These are phyloP conservation scores for Cheirogaleus major DNA, from an alignment of 2,797 vertebrate species.

Conservation along the genomic window DNA sequence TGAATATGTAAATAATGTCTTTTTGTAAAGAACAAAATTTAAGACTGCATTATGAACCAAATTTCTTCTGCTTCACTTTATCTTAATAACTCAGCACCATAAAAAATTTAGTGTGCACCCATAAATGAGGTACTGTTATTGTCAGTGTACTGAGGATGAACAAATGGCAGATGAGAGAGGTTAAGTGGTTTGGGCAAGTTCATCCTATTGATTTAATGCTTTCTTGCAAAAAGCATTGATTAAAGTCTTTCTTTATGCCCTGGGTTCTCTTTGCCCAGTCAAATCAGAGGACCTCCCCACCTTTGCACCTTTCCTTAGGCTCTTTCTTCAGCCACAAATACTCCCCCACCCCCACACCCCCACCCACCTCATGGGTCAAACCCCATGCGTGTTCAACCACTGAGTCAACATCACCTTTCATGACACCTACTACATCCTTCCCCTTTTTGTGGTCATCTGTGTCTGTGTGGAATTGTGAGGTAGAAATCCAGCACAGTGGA, in stretches of 20 bases:
- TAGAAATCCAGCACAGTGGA: background rate
- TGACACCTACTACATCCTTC: background rate
- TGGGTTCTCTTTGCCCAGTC: background rate
- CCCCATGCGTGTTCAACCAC: background rate
- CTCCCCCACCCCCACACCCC: background rate
- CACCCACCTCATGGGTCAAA: background rate
- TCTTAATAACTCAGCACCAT: background rate
- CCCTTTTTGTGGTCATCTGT: background rate
- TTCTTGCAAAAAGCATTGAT: background rate
- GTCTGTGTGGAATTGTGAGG: background rate
- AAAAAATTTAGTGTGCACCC: background rate
- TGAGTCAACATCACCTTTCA: background rate
- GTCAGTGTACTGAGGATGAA: too few relatives aligned
- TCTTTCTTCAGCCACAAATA: background rate
- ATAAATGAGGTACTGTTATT: too few relatives aligned
- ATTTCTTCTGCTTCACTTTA: background rate
- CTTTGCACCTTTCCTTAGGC: background rate
- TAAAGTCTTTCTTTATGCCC: background rate
- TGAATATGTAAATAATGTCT: background rate
- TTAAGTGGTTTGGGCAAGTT: background rate
- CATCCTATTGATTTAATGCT: background rate
- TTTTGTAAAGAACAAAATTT: background rate
- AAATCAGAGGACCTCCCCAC: background rate
- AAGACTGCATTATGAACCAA: background rate
- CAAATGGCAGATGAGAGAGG: background rate